These are phyloP conservation scores for Limanda limanda DNA, from an alignment of 2,113 vertebrate species.

Conservation along the genomic window DNA sequence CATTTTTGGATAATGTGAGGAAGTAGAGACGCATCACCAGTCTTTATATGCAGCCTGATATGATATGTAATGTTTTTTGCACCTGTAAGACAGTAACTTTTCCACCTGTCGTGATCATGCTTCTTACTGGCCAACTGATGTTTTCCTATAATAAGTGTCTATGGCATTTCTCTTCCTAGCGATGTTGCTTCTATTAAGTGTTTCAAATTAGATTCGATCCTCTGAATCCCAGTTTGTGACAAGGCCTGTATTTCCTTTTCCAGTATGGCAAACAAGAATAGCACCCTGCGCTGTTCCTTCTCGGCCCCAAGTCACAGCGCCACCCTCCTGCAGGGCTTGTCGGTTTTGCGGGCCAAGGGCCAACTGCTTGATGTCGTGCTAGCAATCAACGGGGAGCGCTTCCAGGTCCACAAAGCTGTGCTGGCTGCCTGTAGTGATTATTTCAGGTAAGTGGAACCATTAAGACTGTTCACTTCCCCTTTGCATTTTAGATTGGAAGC, in stretches of 20 bases:
- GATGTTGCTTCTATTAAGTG: too few species aligned
- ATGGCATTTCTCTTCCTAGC: too few species aligned
- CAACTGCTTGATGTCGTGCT: conserved; percentile 95
- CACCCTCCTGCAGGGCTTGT: conserved; percentile 93
- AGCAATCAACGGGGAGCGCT: conserved; percentile 91
- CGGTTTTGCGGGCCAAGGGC: conserved; percentile 90
- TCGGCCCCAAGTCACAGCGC: conserved; percentile 93
- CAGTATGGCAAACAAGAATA: conserved; percentile 95
- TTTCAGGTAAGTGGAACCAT: conserved; percentile 88
- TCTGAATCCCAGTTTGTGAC: conserved; percentile 40
- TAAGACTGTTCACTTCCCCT: conserved; percentile 17
- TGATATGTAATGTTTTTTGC: too few species aligned
- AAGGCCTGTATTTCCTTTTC: conserved; percentile 70
- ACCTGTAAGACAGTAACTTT: neutral
- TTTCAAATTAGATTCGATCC: neutral
- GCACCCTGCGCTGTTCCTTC: conserved; percentile 92
- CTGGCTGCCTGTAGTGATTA: conserved; percentile 99
- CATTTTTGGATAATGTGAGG: too few species aligned
- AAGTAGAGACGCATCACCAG: too few species aligned
- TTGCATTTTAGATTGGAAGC: conserved; percentile 37
- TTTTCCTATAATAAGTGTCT: too few species aligned
- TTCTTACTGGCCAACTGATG: too few species aligned
- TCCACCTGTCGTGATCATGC: neutral
- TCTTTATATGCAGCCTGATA: too few species aligned
- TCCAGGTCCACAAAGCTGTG: conserved; percentile 96